Evolutionary conservation across 1,140 invertebrate genomes (phyloP).

Genomic region (Cydia splendana): DNA sequence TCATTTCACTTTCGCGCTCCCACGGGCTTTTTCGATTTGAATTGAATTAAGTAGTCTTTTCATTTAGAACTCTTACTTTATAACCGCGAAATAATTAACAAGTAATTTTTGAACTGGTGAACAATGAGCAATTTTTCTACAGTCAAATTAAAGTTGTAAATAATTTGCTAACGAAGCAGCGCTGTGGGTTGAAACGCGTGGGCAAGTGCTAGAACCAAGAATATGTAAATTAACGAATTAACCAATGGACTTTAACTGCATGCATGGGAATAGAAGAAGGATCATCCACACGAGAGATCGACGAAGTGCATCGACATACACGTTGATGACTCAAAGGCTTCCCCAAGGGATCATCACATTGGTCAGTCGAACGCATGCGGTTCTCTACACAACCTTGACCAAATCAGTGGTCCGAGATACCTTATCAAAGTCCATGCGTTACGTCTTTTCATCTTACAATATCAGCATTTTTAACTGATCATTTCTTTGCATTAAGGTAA

Average conservation of each 20-base stretch:
- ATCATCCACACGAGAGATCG: too few relatives aligned
- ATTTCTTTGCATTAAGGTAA: too few relatives aligned
- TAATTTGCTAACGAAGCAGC: neutral
- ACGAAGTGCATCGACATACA: too few relatives aligned
- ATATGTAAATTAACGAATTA: conserved; percentile 1
- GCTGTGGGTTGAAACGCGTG: neutral
- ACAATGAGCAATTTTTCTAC: conserved; percentile 16
- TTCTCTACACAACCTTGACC: too few relatives aligned
- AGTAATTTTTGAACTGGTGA: neutral
- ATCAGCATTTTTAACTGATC: too few relatives aligned
- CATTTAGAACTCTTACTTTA: conserved; percentile 28
- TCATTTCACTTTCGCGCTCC: conserved; percentile 23
- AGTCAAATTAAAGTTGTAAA: neutral
- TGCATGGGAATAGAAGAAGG: too few relatives aligned
- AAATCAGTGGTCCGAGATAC: too few relatives aligned
- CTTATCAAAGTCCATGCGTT: too few relatives aligned
- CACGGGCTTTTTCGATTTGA: conserved; percentile 24
- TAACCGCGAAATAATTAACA: conserved; percentile 22
- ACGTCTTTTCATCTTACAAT: too few relatives aligned
- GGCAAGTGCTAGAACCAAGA: neutral
- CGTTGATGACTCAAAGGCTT: too few relatives aligned
- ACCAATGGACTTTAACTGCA: neutral
- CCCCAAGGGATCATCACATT: too few relatives aligned
- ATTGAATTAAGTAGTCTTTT: conserved; percentile 28
- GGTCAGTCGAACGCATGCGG: too few relatives aligned